Conservation (phyloP, 2,888 invertebrate genomes). For the Aporophyla nigra region DNA sequence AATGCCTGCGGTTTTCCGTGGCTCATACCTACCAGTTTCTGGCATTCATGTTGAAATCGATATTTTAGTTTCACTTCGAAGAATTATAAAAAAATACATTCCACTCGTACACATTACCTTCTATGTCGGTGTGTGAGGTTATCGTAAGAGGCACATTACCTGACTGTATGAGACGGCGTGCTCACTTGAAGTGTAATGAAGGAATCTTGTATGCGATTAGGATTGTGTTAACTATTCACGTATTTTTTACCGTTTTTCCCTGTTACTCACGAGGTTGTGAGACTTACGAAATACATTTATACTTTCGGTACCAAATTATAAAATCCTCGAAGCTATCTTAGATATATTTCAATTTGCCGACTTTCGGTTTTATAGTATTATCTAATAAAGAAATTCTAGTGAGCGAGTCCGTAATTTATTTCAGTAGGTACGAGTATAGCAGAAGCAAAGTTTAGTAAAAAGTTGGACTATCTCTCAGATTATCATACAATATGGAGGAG, state of each 20-base stretch:
- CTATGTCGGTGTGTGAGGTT: background rate
- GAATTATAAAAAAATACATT: slow-evolving; percentile 43
- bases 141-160: slow-evolving; percentile 33
- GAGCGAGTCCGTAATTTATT: slow-evolving; percentile 57
- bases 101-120: slow-evolving; percentile 8
- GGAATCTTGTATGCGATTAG: slow-evolving; percentile 72
- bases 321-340: slow-evolving; percentile 17
- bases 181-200: slow-evolving; percentile 64
- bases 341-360: slow-evolving; percentile 39
- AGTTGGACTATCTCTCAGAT: slow-evolving; percentile 69
- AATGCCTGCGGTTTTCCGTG: slow-evolving; percentile 60
- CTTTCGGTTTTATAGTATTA: slow-evolving; percentile 55
- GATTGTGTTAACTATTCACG: slow-evolving; percentile 69
- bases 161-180: background rate
- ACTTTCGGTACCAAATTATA: slow-evolving; percentile 1
- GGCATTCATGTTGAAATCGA: slow-evolving; percentile 53
- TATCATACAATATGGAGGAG: slow-evolving; percentile 71
- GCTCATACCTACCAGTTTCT: slow-evolving; percentile 49
- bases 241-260: slow-evolving; percentile 47
- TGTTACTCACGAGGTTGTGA: slow-evolving; percentile 34
- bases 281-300: background rate
- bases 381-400: slow-evolving; percentile 62
- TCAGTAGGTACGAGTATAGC: slow-evolving; percentile 46
- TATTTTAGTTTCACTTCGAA: slow-evolving; percentile 56
- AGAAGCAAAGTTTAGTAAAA: slow-evolving; percentile 67